These are phyloP conservation scores for Alethe diademata DNA, from an alignment of 2,113 vertebrate species.

Conservation along the genomic window DNA sequence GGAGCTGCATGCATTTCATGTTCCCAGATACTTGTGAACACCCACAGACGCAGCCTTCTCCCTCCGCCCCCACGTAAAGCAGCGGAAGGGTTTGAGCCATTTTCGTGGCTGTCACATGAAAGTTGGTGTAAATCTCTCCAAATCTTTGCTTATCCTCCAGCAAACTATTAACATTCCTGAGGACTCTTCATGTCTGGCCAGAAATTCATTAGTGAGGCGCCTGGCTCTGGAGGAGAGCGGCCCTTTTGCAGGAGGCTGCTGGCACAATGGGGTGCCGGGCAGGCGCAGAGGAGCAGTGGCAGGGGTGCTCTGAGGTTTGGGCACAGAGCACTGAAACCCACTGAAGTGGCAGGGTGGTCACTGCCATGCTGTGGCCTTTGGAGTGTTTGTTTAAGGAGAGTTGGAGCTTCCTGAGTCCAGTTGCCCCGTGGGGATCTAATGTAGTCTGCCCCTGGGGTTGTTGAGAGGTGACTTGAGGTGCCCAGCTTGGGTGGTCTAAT, in stretches of 20 bases:
- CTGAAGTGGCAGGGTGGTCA: not conserved
- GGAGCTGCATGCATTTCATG: not conserved
- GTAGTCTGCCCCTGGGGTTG: not conserved
- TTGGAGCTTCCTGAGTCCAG: not conserved
- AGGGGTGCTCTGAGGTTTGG: not conserved
- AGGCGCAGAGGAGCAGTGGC: not conserved
- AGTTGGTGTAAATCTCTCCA: slow-evolving; percentile 51
- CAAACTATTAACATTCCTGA: slow-evolving; percentile 70
- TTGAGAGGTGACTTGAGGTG: not conserved
- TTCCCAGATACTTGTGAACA: not conserved
- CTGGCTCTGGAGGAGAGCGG: not conserved
- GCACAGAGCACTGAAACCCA: not conserved
- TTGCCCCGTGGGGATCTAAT: not conserved
- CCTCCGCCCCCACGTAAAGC: not conserved
- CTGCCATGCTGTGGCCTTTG: not conserved
- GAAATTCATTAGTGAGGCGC: slow-evolving; percentile 58
- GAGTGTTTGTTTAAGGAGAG: not conserved
- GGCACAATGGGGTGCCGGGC: not conserved
- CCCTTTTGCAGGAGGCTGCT: slow-evolving; percentile 17
- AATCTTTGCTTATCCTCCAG: slow-evolving; percentile 65
- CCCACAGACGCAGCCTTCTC: not conserved
- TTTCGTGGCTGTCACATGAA: slow-evolving; percentile 44
- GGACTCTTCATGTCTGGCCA: slow-evolving; percentile 63
- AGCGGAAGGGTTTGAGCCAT: slow-evolving; percentile 26
- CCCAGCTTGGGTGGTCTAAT: not conserved